Base-by-base conservation (phyloP, 1,140 invertebrate species). In the Trialeurodes vaporariorum region DNA sequence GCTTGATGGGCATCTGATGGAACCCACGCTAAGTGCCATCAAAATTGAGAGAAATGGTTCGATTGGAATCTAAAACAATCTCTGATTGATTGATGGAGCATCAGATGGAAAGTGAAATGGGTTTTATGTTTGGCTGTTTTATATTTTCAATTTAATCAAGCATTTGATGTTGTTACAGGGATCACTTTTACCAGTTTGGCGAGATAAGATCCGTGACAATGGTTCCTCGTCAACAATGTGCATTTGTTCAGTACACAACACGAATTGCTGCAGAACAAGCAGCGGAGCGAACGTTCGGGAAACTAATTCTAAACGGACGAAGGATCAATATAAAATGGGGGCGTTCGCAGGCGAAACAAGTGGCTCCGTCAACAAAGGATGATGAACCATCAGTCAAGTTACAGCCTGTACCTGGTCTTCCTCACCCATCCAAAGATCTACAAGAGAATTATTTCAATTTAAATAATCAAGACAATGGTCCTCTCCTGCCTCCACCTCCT, bases 171-270 rank as follows among this genome's bases (percentile, higher is more conserved):
- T n/a, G n/a, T 77, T 76, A 40, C 73, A 87, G 87, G 68, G 90
- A 94, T 79, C 87, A 93, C 76, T 99, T 99, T 76, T 99, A 99
- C 81, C 96, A 99, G 77, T 99, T 93, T 81, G 97, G 97, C n/a
- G 97, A 99, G 80, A 97, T 99, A 65, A 85, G 97, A 25, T 91
- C 89, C 1, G 84, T 99, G 1, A 96, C 93, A 59, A 82, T 98
- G 71, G 91, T 98, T 1, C 85, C 86, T 0, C 87, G 94, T 71
- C 95, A 98, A 73, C 94, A 97, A 73, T 99, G 96, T 83, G 96
- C 95, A 0, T 99, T 99, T 78, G 90, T 99, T 2, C 94, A 98
- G 75, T 99, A 94, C 77, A 98, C 95, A 0, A 89, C 88, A 27
- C 82, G 98, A 68, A 81, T 82, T 63, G 87, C 94, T 0, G 93